A percentile compares a stretch with the other conserved stretches of the same genome.
Evolutionary conservation across 2,797 vertebrate genomes (phyloP).

Genomic region (Garrulus glandarius): DNA sequence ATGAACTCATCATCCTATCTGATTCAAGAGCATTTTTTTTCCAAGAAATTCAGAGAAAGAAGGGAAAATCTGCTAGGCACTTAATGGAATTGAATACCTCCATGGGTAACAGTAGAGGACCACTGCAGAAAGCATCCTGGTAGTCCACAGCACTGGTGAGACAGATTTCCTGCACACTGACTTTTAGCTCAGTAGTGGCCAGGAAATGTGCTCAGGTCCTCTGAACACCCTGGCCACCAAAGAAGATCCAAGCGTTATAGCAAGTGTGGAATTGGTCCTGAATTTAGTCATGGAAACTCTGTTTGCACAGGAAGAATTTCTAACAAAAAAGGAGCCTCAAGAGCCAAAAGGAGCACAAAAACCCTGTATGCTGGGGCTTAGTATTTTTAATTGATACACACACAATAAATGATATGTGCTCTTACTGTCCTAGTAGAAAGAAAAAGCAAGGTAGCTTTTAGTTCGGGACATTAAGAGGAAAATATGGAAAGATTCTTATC

Average conservation of each 20-base stretch:
- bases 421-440: neutral
- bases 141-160: neutral
- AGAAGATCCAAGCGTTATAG: neutral
- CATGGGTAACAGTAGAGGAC: neutral
- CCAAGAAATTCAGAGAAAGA: neutral
- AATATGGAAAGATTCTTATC: slow-evolving; percentile 20
- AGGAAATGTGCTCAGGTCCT: neutral
- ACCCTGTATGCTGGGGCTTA: neutral
- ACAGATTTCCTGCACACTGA: neutral
- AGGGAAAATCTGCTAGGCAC: neutral
- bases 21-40: neutral
- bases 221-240: neutral
- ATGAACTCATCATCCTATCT: slow-evolving; percentile 22
- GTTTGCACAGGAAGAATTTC: neutral
- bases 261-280: neutral
- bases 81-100: neutral
- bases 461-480: neutral
- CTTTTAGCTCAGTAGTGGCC: neutral
- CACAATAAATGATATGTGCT: neutral
- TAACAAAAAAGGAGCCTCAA: neutral
- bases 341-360: neutral
- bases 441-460: slow-evolving; percentile 33
- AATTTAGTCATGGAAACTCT: neutral
- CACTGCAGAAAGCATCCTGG: neutral
- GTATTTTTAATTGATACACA: neutral